Evolutionary conservation across 2,113 vertebrate species (phyloP).

Genomic region (Nycticebus coucang): DNA sequence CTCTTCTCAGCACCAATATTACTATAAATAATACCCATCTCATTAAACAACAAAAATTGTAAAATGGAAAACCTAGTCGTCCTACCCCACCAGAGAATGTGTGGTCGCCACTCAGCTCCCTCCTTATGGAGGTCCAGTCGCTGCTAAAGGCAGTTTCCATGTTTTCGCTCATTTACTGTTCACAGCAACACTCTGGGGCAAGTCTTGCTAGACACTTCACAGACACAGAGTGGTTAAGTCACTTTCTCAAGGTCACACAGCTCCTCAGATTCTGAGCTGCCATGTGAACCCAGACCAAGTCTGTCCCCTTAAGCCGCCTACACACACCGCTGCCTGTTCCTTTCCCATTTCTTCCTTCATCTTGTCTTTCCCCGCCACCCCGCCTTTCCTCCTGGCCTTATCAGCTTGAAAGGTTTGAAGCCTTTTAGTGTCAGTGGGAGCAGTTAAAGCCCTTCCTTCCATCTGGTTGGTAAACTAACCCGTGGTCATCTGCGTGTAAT

Average conservation of each 20-base stretch:
- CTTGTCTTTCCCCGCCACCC: not conserved
- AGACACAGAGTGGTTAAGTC: not conserved
- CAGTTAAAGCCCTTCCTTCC: not conserved
- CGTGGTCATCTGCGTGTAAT: not conserved
- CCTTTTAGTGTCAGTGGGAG: not conserved
- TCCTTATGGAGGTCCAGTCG: not conserved
- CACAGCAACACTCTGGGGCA: not conserved
- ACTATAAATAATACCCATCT: not conserved
- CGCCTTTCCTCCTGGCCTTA: not conserved
- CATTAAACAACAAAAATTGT: not conserved
- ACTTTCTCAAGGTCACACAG: not conserved
- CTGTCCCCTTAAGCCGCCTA: not conserved
- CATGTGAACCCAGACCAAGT: not conserved
- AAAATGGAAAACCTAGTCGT: not conserved
- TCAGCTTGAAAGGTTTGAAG: not conserved
- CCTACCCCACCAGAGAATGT: not conserved
- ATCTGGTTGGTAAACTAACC: not conserved
- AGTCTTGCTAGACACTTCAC: not conserved
- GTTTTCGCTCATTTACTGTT: not conserved
- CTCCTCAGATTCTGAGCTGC: not conserved
- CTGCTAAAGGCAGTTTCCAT: not conserved
- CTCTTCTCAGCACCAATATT: not conserved
- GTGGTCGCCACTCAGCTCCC: not conserved
- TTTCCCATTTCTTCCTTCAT: not conserved
- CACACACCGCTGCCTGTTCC: not conserved